A percentile compares a stretch with the other conserved stretches of the same genome.
These are phyloP conservation scores for Mythimna lalbum DNA, from an alignment of 2,888 invertebrate species.

Conservation along the genomic window DNA sequence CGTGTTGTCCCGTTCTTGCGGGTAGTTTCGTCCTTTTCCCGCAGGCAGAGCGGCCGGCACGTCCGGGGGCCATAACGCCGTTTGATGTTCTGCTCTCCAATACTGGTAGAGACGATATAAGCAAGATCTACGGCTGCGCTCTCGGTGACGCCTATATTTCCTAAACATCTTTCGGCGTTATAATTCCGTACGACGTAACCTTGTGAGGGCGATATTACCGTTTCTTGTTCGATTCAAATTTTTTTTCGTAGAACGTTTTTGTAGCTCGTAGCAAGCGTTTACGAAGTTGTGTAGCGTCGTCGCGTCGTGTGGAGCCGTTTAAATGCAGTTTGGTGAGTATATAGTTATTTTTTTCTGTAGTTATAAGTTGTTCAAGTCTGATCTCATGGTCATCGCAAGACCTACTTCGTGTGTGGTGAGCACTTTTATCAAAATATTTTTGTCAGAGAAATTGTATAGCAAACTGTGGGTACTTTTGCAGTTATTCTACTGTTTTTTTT, in stretches of 20 bases:
- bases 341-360: constrained; percentile 2
- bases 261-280: constrained; percentile 41
- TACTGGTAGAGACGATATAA: constrained; percentile 88
- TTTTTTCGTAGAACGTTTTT: constrained; percentile 36
- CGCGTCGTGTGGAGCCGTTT: constrained; percentile 15
- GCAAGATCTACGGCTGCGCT: constrained; percentile 90
- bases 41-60: constrained; percentile 82
- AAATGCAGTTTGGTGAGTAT: constrained; percentile 45
- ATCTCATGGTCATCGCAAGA: background rate
- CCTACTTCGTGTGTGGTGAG: constrained; percentile 5
- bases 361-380: constrained; percentile 13
- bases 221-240: constrained; percentile 51
- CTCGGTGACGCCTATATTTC: constrained; percentile 90
- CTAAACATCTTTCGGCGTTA: constrained; percentile 89
- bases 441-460: background rate
- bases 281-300: constrained; percentile 38
- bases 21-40: constrained; percentile 79
- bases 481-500: background rate
- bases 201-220: constrained; percentile 77
- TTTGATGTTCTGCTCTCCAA: constrained; percentile 91
- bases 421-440: background rate
- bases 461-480: background rate
- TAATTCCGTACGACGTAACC: constrained; percentile 83
- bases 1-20: constrained; percentile 74
- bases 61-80: constrained; percentile 89